Evolutionary conservation across 2,113 vertebrate genomes (phyloP), one percentile per base, ranked within the genome.

Genomic region (Oenanthe oenanthe): DNA sequence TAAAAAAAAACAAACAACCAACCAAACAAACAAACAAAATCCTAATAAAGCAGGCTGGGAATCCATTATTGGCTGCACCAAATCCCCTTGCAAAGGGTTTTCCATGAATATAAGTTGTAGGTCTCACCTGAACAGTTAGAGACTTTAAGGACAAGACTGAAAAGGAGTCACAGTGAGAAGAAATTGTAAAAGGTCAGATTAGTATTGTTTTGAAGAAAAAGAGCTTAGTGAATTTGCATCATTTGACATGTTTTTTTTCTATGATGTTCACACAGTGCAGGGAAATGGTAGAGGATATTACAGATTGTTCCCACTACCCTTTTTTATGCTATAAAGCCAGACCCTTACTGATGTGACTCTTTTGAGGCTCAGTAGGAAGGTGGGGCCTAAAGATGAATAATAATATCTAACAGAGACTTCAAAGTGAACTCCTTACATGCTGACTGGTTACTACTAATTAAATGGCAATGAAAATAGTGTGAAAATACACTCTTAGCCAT

Each of bases 311-410:
- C 54, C 45, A 29, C 50, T 12, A 13, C 6, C 10, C 2, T 2
- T 77, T 80, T 43, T 13, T 10, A 42, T 8, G 6, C 25, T 53
- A 5, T 2, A 7, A 47, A 74, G 22, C 8, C 51, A 54, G 32
- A 66, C 17, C 32, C 42, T 78, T 71, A 71, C 45, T 51, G 48
- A 76, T 0, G 0, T 17, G 51, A 53, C 57, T 36, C 57, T 36
- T 48, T 25, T 0, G 0, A 58, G 32, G 17, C 13, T 71, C 4
- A 3, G 17, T 29, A 71, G 43, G 25, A 94, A 92, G 13, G 32
- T 50, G 32, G 10, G 17, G 21, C 62, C 42, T 45, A 62, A 66
- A 73, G 10, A 22, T 24, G 17, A 62, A 25, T 40, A 70, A 56
- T n/a, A 17, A 47, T 21, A 42, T 11, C 24, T 45, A 36, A 66